Evolutionary conservation across 2,888 invertebrate species (phyloP).

Genomic region (Pseudolycoriella hygida): DNA sequence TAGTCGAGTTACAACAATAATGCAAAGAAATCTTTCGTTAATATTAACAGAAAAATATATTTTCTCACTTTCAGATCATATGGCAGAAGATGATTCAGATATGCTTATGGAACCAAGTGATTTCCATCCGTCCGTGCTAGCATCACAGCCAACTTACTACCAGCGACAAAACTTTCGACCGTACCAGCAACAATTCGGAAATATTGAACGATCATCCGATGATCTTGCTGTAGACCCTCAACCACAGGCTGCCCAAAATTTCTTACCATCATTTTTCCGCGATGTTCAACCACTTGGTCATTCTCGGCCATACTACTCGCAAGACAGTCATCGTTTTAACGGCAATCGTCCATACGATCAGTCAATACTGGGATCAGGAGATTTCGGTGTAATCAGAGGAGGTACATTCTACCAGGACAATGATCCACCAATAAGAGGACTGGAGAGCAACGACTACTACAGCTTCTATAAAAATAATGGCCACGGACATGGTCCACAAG

Average conservation of each 20-base stretch:
- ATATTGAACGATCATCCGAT: not conserved
- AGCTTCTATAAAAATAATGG: slow-evolving; percentile 47
- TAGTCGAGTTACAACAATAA: no score
- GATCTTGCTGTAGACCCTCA: slow-evolving; percentile 16
- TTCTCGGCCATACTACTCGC: slow-evolving; percentile 39
- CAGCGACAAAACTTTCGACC: slow-evolving; percentile 12
- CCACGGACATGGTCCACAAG: slow-evolving; percentile 52
- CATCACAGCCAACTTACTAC: slow-evolving; percentile 19
- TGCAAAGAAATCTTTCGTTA: not conserved
- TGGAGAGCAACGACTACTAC: slow-evolving; percentile 36
- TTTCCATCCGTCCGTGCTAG: slow-evolving; percentile 19
- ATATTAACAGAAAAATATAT: not conserved
- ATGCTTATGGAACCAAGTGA: slow-evolving; percentile 30
- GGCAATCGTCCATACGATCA: slow-evolving; percentile 34
- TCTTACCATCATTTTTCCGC: slow-evolving; percentile 62
- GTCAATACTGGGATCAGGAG: slow-evolving; percentile 60
- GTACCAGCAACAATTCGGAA: not conserved
- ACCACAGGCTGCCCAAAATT: slow-evolving; percentile 42
- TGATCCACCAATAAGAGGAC: slow-evolving; percentile 38
- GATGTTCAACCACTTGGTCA: slow-evolving; percentile 39
- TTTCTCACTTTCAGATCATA: slow-evolving; percentile 17
- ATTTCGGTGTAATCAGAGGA: slow-evolving; percentile 71
- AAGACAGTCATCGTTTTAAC: slow-evolving; percentile 32
- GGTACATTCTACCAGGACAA: slow-evolving; percentile 70
- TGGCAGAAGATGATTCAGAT: slow-evolving; percentile 26